Evolutionary conservation across 1,140 invertebrate species (phyloP).

Genomic region (Anastrepha ludens): DNA sequence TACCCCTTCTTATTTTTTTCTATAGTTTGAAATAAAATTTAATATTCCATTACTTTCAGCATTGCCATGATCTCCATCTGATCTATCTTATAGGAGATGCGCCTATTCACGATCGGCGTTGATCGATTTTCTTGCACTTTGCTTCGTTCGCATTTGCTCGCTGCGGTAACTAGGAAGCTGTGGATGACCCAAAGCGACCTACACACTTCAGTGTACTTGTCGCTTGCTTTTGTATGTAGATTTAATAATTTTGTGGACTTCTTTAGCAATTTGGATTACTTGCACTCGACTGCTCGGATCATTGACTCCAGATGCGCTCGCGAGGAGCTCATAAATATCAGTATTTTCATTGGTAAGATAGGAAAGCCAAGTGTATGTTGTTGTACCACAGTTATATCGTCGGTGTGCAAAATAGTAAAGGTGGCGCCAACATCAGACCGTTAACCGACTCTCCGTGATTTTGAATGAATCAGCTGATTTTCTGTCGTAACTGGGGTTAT

Average conservation of each 20-base stretch:
- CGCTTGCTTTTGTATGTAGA: neutral
- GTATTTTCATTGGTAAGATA: neutral
- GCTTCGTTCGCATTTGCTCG: neutral
- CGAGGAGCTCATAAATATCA: neutral
- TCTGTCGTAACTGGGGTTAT: too few species aligned
- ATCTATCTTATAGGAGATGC: constrained; percentile 15
- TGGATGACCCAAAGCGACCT: neutral
- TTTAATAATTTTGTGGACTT: constrained; percentile 13
- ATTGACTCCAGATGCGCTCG: neutral
- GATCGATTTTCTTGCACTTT: constrained; percentile 42
- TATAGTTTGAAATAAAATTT: neutral
- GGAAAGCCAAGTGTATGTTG: neutral
- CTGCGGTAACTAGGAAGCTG: too few species aligned
- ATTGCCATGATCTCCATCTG: neutral
- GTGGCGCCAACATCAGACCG: too few species aligned
- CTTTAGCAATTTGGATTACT: constrained; percentile 19
- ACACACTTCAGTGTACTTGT: neutral
- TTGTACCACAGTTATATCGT: too few species aligned
- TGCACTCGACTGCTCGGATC: neutral
- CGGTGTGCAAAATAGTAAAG: too few species aligned
- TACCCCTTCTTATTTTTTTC: neutral
- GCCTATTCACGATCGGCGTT: neutral
- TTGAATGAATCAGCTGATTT: too few species aligned
- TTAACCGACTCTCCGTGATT: too few species aligned
- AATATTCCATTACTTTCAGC: neutral